Base-by-base conservation (phyloP, 2,888 invertebrate species). In the Alitta virens region DNA sequence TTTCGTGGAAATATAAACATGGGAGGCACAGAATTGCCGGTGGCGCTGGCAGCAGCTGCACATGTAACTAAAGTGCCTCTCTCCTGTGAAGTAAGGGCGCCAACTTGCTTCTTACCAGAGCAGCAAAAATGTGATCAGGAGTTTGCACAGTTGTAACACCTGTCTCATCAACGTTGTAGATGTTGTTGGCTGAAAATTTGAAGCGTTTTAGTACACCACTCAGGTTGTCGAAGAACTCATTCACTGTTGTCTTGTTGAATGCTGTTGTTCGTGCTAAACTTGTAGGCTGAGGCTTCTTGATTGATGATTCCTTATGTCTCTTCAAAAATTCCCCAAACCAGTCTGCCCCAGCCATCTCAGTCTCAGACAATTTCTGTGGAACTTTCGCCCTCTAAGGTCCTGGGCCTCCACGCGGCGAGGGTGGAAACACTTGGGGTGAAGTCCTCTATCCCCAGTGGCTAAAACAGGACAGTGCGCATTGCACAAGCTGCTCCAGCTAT, bases 161-260 rank as follows among this genome's bases (percentile, higher is more conserved):
- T 16, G 61, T 61, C 38, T 56, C 56, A 23, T 62, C 62, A n/a
- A 27, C 16, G 50, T 62, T 62, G 12, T 38, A 56, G 9, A 56
- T 46, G 27, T 57, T 23, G 12, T 16, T 9, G 21, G 46, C 5
- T 33, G 23, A 16, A 50, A 62, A 56, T 7, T 23, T 42, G 38
- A 46, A 27, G 2, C 24, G 64, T 82, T 82, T 26, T 49, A 67
- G 23, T 1, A 65, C 63, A 18, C 21, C 43, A 1, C 46, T 38
- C 21, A 67, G 51, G 24, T 65, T 60, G 40, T 60, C 58, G 53
- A 49, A 67, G 59, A 63, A 67, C 9, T 51, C 33, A 18, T 18
- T n/a, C 7, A 67, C 62, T 50, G 66, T 67, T 16, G 53, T 58
- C 26, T 42, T 42, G 53, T 69, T 69, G 58, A 69, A 69, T 40